Percentiles rank a stretch among this genome's conserved stretches.
These are phyloP conservation scores for Melanotaenia duboulayi DNA, from an alignment of 2,113 vertebrate genomes.

Conservation along the genomic window DNA sequence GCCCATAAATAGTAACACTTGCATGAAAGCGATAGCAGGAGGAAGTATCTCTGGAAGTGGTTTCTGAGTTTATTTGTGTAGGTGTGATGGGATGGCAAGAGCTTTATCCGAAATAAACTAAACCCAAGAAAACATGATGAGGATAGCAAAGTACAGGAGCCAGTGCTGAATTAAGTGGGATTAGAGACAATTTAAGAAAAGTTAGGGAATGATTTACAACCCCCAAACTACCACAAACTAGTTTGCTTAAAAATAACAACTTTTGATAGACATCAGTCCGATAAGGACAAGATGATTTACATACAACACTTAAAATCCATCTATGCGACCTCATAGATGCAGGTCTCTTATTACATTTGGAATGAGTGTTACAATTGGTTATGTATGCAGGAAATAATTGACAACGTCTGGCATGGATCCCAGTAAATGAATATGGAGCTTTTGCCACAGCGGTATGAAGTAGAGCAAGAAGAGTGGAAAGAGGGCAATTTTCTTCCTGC, in stretches of 20 bases:
- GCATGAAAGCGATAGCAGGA: constrained; percentile 54
- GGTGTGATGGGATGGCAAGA: constrained; percentile 56
- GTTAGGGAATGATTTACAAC: constrained; percentile 44
- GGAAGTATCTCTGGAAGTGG: constrained; percentile 54
- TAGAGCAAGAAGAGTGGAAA: constrained; percentile 55
- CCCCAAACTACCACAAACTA: constrained; percentile 37
- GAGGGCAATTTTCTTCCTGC: constrained; percentile 60
- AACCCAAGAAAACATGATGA: constrained; percentile 56
- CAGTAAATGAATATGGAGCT: constrained; percentile 45
- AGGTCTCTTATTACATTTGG: constrained; percentile 1
- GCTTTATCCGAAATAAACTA: constrained; percentile 59
- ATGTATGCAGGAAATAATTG: constrained; percentile 27
- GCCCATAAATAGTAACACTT: constrained; percentile 64
- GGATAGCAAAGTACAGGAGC: constrained; percentile 37
- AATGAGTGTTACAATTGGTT: constrained; percentile 24
- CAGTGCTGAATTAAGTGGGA: constrained; percentile 53
- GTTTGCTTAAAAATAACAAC: constrained; percentile 29
- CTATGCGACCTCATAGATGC: constrained; percentile 13
- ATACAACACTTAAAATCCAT: constrained; percentile 14
- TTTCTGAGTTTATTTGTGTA: constrained; percentile 56
- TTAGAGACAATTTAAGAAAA: constrained; percentile 65
- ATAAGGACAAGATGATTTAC: constrained; percentile 20
- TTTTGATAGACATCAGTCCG: constrained; percentile 25
- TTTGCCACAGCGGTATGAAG: constrained; percentile 42
- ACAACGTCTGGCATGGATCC: constrained; percentile 31